These are phyloP conservation scores for Dicerorhinus sumatrensis DNA, from an alignment of 2,113 vertebrate species.

Conservation along the genomic window DNA sequence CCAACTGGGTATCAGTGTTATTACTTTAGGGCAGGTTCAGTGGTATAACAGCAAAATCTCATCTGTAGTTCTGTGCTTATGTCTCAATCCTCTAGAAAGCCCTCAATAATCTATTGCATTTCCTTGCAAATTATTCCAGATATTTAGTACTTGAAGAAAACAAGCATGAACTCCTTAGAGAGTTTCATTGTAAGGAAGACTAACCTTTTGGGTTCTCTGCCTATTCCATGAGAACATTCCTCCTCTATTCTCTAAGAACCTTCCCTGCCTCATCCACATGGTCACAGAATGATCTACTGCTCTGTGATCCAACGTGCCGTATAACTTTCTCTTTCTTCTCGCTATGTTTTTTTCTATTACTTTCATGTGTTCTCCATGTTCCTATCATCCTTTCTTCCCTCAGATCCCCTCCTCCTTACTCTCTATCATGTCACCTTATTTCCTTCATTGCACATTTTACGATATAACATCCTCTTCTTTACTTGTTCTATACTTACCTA, in stretches of 20 bases:
- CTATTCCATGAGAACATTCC: background rate
- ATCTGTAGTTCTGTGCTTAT: slow-evolving; percentile 78
- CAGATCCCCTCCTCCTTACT: background rate
- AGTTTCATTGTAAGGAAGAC: slow-evolving; percentile 21
- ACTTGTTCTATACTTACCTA: background rate
- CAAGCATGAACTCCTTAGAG: slow-evolving; percentile 64
- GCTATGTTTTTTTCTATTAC: background rate
- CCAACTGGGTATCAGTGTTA: slow-evolving; percentile 65
- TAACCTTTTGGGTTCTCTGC: background rate
- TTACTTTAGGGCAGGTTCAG: slow-evolving; percentile 78
- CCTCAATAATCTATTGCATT: slow-evolving; percentile 82
- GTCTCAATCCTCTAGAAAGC: slow-evolving; percentile 82
- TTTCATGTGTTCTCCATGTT: background rate
- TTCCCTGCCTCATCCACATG: too few relatives aligned
- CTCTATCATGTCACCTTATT: background rate
- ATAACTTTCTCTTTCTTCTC: background rate
- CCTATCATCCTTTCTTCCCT: background rate
- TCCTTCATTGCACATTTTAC: background rate
- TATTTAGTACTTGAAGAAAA: slow-evolving; percentile 65
- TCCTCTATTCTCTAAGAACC: background rate
- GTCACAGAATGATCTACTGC: background rate
- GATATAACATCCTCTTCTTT: background rate
- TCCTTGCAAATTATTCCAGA: slow-evolving; percentile 73
- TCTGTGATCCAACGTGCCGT: background rate
- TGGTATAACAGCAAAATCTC: slow-evolving; percentile 77